A percentile compares a stretch with the other conserved stretches of the same genome.
Evolutionary conservation across 2,888 invertebrate genomes (phyloP).

Genomic region (Leptogaster cylindrica): DNA sequence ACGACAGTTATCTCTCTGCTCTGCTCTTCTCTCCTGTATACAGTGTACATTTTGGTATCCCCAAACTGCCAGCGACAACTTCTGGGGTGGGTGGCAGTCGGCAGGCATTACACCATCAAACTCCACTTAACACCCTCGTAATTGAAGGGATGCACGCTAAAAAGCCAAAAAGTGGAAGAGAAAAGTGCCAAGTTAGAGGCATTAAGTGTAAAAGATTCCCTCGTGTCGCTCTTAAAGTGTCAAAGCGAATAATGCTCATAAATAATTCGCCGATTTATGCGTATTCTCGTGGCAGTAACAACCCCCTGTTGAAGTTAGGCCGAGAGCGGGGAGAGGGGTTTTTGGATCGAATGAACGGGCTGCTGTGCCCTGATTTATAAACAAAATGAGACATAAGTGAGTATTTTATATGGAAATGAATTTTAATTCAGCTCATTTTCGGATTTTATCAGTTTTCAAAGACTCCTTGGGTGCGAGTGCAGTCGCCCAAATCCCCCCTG

Average conservation of each 20-base stretch:
- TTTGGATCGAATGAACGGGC: not conserved
- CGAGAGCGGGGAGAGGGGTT: not conserved
- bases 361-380: slow-evolving; percentile 15
- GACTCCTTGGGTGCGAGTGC: too few relatives aligned
- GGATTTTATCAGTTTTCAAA: not conserved
- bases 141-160: slow-evolving; percentile 39
- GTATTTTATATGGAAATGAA: slow-evolving; percentile 30
- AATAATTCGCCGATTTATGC: slow-evolving; percentile 41
- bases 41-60: too few relatives aligned
- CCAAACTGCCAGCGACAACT: not conserved
- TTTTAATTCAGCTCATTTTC: slow-evolving; percentile 12
- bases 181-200: slow-evolving; percentile 28
- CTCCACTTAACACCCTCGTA: slow-evolving; percentile 35
- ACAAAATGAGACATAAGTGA: slow-evolving; percentile 19
- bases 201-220: slow-evolving; percentile 38
- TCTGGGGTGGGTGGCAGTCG: not conserved
- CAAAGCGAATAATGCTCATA: slow-evolving; percentile 42
- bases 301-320: too few relatives aligned
- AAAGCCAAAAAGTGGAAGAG: slow-evolving; percentile 37
- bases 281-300: slow-evolving; percentile 22
- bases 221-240: slow-evolving; percentile 38
- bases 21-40: slow-evolving; percentile 2
- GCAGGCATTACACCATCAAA: slow-evolving; percentile 9
- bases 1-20: not conserved
- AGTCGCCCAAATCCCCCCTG: too few relatives aligned